phyloP scores from a whole-genome alignment of 1,140 invertebrate species.

The Ceratina calcarata region DNA sequence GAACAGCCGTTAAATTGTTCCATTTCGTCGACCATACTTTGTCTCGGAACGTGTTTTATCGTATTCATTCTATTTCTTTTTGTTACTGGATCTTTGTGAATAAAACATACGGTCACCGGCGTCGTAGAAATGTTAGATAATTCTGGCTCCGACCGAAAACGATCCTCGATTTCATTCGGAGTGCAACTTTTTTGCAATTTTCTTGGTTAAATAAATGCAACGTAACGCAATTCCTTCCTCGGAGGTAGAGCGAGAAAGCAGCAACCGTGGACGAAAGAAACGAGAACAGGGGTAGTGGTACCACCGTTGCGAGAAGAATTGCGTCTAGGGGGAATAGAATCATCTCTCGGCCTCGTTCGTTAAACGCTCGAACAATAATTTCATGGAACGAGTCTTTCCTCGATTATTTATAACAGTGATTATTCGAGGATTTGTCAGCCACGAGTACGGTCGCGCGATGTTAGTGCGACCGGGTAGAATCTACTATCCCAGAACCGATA shows the following conservation, averaged over 20 bases:
- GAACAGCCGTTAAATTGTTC: not conserved
- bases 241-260: not conserved
- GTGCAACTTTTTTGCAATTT: not conserved
- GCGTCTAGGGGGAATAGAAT: not conserved
- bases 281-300: not conserved
- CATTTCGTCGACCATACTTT: not conserved
- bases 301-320: not conserved
- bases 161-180: not conserved
- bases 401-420: conserved; percentile 21
- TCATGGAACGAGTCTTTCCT: not conserved
- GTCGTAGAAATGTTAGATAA: no score
- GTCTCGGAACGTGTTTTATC: not conserved
- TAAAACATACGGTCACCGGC: not conserved
- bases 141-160: no score
- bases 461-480: conserved; percentile 1
- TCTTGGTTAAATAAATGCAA: not conserved
- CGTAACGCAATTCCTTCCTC: not conserved
- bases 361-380: conserved; percentile 11
- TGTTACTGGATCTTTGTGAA: not conserved
- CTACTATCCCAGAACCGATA: conserved; percentile 3
- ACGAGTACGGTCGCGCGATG: not conserved
- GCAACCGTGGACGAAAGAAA: not conserved
- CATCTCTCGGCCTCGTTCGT: conserved; percentile 1
- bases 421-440: conserved; percentile 27
- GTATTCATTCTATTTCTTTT: not conserved